These are phyloP conservation scores for Aplysina aerophoba DNA, from an alignment of 37 sponge, comb jelly and placozoan genomes.

Conservation along the genomic window DNA sequence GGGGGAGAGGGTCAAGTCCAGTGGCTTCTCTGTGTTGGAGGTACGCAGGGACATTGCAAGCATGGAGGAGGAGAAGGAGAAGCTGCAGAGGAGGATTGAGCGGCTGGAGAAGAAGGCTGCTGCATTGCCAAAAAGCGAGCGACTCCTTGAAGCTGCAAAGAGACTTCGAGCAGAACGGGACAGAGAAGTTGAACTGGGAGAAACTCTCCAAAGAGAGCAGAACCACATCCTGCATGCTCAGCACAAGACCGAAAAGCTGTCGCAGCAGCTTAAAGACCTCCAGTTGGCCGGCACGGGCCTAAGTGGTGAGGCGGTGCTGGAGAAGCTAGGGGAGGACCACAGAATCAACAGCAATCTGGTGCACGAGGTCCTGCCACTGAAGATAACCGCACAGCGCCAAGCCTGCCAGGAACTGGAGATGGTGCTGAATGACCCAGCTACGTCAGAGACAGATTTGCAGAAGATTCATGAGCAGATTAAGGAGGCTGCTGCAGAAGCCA, in stretches of 20 bases:
- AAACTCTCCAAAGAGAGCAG: slow-evolving; percentile 75
- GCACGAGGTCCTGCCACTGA: slow-evolving; percentile 81
- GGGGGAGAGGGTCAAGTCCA: slow-evolving; percentile 72
- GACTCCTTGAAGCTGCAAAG: slow-evolving; percentile 75
- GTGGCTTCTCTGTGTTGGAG: slow-evolving; percentile 84
- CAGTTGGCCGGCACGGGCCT: slow-evolving; percentile 43
- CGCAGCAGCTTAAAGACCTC: slow-evolving; percentile 71
- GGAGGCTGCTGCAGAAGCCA: slow-evolving; percentile 64
- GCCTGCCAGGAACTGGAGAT: slow-evolving; percentile 75
- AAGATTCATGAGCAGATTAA: slow-evolving; percentile 65
- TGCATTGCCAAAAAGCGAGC: slow-evolving; percentile 48
- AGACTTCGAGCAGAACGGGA: slow-evolving; percentile 72
- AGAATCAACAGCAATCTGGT: slow-evolving; percentile 63
- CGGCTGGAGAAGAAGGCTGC: slow-evolving; percentile 69
- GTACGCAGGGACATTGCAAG: slow-evolving; percentile 90
- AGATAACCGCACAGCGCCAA: slow-evolving; percentile 55
- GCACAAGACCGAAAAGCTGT: slow-evolving; percentile 58
- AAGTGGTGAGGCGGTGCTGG: slow-evolving; percentile 71
- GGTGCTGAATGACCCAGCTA: slow-evolving; percentile 83
- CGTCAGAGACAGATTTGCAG: slow-evolving; percentile 80
- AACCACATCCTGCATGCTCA: slow-evolving; percentile 77
- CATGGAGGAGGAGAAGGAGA: slow-evolving; percentile 98
- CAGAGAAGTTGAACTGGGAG: slow-evolving; percentile 49
- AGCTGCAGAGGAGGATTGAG: slow-evolving; percentile 74
- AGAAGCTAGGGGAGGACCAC: slow-evolving; percentile 82